These are phyloP conservation scores for Lycia hirtaria DNA, from an alignment of 2,888 invertebrate species.

Conservation along the genomic window DNA sequence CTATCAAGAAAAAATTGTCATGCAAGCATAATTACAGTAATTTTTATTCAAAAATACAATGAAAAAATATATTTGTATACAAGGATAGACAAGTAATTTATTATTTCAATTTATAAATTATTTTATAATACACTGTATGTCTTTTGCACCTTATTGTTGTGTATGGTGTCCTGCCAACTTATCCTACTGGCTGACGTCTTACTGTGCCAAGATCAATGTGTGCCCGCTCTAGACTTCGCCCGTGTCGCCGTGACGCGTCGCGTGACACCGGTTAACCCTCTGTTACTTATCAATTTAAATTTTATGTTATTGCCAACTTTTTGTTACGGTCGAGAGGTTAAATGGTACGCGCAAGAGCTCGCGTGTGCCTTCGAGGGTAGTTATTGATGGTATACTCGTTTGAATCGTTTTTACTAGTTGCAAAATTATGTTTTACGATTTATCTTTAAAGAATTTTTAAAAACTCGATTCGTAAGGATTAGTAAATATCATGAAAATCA, in stretches of 20 bases:
- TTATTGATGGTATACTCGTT: constrained; percentile 8
- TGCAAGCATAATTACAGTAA: too few relatives aligned
- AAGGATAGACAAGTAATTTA: too few relatives aligned
- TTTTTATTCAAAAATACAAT: too few relatives aligned
- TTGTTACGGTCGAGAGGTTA: constrained; percentile 21
- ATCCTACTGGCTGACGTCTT: neutral
- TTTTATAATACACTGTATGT: too few relatives aligned
- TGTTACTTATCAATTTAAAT: constrained; percentile 27
- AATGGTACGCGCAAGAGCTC: constrained; percentile 20
- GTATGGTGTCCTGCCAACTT: too few relatives aligned
- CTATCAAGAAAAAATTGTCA: too few relatives aligned
- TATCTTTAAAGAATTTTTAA: too few relatives aligned
- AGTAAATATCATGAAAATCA: too few relatives aligned
- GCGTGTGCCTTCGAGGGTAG: constrained; percentile 9
- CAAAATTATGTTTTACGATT: neutral
- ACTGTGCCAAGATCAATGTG: constrained; percentile 10
- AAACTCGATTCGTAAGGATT: too few relatives aligned
- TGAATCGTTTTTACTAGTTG: neutral
- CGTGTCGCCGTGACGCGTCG: neutral
- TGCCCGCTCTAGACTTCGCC: neutral
- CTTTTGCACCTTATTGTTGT: too few relatives aligned
- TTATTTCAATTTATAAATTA: too few relatives aligned
- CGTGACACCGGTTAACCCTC: constrained; percentile 26
- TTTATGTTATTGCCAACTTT: constrained; percentile 30
- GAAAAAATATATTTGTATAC: too few relatives aligned